Base-by-base conservation (phyloP, 1,140 invertebrate genomes). In the Eueides isabella region DNA sequence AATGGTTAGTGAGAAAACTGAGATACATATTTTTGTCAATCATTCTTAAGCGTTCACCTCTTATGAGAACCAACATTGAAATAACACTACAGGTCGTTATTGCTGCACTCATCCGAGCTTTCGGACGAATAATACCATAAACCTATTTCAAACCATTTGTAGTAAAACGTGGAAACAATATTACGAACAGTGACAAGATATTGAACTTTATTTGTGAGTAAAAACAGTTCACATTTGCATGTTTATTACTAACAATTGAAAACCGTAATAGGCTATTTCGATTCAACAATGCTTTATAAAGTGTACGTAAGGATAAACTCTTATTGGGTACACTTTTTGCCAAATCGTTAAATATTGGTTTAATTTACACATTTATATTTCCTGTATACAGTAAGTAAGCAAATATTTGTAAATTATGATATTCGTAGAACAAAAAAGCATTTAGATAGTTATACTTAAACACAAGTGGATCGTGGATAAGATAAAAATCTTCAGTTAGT, bases 21-120 rank as follows among this genome's bases (percentile, higher is more conserved):
- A 26, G 3, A 3, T 3, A 44, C 3, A 12, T 12, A 5, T 48
- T 26, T 55, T 55, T 12, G 41, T 9, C 41, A 55, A 55, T 55
- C 19, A 55, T 55, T 55, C 23, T 55, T 23, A 55, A 55, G 7
- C 48, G 23, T 55, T 55, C 48, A 55, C 48, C 48, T 55, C 23
- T 55, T 55, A 9, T 26, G 23, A 82, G 79, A 85, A 82, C 80
- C 80, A 82, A 55, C 48, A 26, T 85, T 82, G 86, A 85, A 82
- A 85, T 77, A 85, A 81, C n/a, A n/a, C 80, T 81, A 82, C 70
- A 80, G 67, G 74, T 83, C 82, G 67, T 83, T 86, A 86, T 85
- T 85, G 79, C 85, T 85, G 77, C 61, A 74, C 31, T 38, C 73
- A 63, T 16, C 62, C 61, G 29, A 44, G 44, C 23, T 44, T 63